Evolutionary conservation across 1,140 invertebrate species (phyloP).

Genomic region (Temnothorax longispinosus): DNA sequence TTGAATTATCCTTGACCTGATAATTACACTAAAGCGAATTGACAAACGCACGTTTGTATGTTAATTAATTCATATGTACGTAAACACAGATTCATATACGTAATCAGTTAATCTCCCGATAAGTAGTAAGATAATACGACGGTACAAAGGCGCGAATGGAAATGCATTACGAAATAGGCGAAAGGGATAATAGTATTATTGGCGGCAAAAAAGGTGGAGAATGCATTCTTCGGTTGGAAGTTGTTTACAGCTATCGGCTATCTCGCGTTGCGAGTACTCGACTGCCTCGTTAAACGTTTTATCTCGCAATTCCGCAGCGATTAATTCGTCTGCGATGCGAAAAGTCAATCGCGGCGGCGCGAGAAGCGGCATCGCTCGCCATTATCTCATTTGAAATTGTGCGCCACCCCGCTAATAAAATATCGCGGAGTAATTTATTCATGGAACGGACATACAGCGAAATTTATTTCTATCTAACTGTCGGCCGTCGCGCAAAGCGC

Average conservation of each 20-base stretch:
- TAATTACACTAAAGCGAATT: not conserved
- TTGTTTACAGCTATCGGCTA: constrained; percentile 37
- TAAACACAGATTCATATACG: too few relatives aligned
- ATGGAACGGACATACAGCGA: not conserved
- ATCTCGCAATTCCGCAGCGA: constrained; percentile 43
- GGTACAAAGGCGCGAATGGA: constrained; percentile 12
- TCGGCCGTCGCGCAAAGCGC: not conserved
- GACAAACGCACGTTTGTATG: not conserved
- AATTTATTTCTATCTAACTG: constrained; percentile 19
- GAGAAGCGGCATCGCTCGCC: constrained; percentile 17
- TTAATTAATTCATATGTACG: constrained; percentile 31
- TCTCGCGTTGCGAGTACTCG: constrained; percentile 39
- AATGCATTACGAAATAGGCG: constrained; percentile 49
- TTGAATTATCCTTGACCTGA: constrained; percentile 31
- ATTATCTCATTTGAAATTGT: constrained; percentile 49
- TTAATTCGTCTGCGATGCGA: constrained; percentile 54
- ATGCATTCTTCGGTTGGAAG: constrained; percentile 43
- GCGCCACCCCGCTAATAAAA: constrained; percentile 42
- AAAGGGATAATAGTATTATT: constrained; percentile 51
- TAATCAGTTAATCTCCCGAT: constrained; percentile 38
- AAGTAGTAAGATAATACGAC: constrained; percentile 1
- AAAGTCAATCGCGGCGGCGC: constrained; percentile 56
- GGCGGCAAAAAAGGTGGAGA: constrained; percentile 41
- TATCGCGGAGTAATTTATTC: constrained; percentile 36
- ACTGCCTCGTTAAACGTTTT: constrained; percentile 38